Evolutionary conservation across 2,888 invertebrate genomes (phyloP).

Genomic region (Stictocephala bisonia): DNA sequence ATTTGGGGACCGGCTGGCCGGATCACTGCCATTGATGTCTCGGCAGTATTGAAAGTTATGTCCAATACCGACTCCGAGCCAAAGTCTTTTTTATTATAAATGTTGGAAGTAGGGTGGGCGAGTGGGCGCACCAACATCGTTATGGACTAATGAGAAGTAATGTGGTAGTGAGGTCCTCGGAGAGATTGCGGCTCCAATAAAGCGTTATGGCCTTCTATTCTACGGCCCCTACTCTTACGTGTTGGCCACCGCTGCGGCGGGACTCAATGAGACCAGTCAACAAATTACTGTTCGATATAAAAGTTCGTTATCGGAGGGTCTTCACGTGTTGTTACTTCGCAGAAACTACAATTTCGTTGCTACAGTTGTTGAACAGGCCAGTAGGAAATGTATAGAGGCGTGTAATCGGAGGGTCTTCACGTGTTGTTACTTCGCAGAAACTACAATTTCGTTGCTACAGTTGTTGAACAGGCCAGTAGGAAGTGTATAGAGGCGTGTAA

Average conservation of each 20-base stretch:
- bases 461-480: too few relatives aligned
- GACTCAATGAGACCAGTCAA: not conserved
- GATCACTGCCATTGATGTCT: conserved; percentile 46
- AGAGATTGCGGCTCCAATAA: conserved; percentile 37
- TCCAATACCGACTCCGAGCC: conserved; percentile 44
- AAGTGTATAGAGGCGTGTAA: too few relatives aligned
- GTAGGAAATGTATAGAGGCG: too few relatives aligned
- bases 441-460: too few relatives aligned
- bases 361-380: too few relatives aligned
- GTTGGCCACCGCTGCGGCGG: not conserved
- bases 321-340: too few relatives aligned
- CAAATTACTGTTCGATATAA: conserved; percentile 38
- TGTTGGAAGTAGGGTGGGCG: conserved; percentile 46
- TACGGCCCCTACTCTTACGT: conserved; percentile 28
- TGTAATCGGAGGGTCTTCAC: too few relatives aligned
- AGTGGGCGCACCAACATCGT: conserved; percentile 42
- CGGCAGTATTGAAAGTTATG: conserved; percentile 50
- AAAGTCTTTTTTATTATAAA: conserved; percentile 53
- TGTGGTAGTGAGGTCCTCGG: conserved; percentile 26
- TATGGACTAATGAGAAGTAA: conserved; percentile 48
- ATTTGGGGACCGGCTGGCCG: too few relatives aligned
- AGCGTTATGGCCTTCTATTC: conserved; percentile 41
- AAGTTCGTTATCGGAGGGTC: too few relatives aligned
- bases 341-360: too few relatives aligned
- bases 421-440: too few relatives aligned